These are phyloP conservation scores for Mythimna loreyi DNA, from an alignment of 2,888 invertebrate species.

Conservation along the genomic window DNA sequence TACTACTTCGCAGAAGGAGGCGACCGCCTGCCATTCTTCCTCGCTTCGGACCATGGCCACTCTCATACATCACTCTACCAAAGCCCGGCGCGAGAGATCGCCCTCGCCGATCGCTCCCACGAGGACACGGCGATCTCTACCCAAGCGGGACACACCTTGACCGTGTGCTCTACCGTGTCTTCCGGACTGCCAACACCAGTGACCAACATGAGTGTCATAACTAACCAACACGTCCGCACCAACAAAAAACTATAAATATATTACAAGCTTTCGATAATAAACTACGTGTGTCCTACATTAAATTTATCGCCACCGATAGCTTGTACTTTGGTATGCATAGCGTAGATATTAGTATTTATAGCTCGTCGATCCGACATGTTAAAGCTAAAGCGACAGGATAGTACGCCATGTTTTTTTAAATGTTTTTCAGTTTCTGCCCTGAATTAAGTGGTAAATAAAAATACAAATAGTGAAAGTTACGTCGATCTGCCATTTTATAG, in stretches of 20 bases:
- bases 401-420: background rate
- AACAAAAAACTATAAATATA: slow-evolving; percentile 42
- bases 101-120: too few species aligned
- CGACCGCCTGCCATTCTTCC: too few species aligned
- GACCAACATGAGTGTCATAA: background rate
- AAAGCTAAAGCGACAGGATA: slow-evolving; percentile 33
- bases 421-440: background rate
- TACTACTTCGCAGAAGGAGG: too few species aligned
- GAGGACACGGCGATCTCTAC: too few species aligned
- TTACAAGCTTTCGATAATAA: slow-evolving; percentile 33
- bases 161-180: too few species aligned
- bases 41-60: too few species aligned
- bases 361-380: slow-evolving; percentile 54
- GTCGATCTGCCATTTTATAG: slow-evolving; percentile 58
- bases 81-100: too few species aligned
- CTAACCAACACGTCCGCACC: background rate
- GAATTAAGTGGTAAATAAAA: background rate
- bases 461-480: too few species aligned
- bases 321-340: slow-evolving; percentile 50
- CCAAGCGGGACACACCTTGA: too few species aligned
- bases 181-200: too few species aligned
- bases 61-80: too few species aligned
- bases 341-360: slow-evolving; percentile 58
- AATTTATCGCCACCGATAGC: slow-evolving; percentile 39
- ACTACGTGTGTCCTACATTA: slow-evolving; percentile 37